Evolutionary conservation across 2,888 invertebrate species (phyloP), one percentile per base, ranked within the genome.

Genomic region (Ditula angustiorana): DNA sequence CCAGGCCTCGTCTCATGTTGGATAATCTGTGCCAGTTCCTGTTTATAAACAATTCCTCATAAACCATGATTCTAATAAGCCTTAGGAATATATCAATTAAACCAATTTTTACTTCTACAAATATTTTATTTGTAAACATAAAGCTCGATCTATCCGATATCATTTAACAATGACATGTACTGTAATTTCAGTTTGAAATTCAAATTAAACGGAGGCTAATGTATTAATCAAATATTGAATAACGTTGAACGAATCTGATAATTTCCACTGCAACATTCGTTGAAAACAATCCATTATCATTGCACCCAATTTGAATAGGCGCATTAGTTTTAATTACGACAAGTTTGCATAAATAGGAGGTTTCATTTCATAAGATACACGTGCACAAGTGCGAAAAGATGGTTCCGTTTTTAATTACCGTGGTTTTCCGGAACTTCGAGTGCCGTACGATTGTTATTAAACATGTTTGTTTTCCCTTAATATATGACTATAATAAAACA

Each of bases 401-500:
- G n/a, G n/a, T n/a, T n/a, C n/a, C n/a, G n/a, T n/a, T n/a, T n/a
- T n/a, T n/a, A n/a, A n/a, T n/a, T n/a, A n/a, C n/a, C n/a, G n/a
- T n/a, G n/a, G n/a, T n/a, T n/a, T n/a, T n/a, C n/a, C n/a, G n/a
- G n/a, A n/a, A n/a, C n/a, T n/a, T n/a, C n/a, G n/a, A n/a, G 11
- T 46, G 23, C 5, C 5, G 23, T 46, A 11, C n/a, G 57, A 52
- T 58, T 3, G 26, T 52, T 52, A 57, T 33, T 33, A 23, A 3
- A 8, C 24, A 52, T 44, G 44, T 63, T 44, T 58, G 57, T 50
- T 57, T 50, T 41, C 41, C 7, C 16, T 46, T 33, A 24, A 46
- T 16, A 24, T 52, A 52, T 52, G 19, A n/a, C 19, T n/a, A 33
- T 33, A 33, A 49, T 44, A 33, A 47, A 56, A 23, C 24, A 61